Percentiles rank a stretch among this genome's conserved stretches.
These are phyloP conservation scores for Tenualosa thibaudeaui DNA, from an alignment of 2,797 vertebrate species.

Conservation along the genomic window DNA sequence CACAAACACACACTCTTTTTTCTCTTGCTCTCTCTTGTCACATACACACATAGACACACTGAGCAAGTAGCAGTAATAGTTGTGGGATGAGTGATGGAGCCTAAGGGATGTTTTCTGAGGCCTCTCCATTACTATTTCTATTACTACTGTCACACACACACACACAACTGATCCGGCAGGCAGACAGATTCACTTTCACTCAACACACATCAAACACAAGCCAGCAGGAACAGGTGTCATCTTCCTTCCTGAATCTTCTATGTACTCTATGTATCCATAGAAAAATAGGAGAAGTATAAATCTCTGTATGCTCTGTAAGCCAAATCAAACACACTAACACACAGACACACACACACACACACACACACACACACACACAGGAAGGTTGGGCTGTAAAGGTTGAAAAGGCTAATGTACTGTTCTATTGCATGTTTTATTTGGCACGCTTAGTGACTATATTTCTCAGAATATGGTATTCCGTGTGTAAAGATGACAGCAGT, in stretches of 20 bases:
- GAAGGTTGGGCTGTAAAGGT: not conserved
- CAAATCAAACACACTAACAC: not conserved
- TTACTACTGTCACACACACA: not conserved
- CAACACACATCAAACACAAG: conserved; percentile 29
- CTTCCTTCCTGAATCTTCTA: not conserved
- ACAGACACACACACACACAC: conserved; percentile 1
- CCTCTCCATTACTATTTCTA: not conserved
- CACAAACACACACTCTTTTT: not conserved
- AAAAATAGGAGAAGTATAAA: not conserved
- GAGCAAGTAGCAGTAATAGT: not conserved
- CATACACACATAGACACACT: not conserved
- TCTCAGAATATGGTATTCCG: not conserved
- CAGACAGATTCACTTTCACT: conserved; percentile 6
- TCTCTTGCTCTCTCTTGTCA: too few species aligned
- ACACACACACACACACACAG: conserved; percentile 31
- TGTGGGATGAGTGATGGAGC: not conserved
- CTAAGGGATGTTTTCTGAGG: not conserved
- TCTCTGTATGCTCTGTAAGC: not conserved
- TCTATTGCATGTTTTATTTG: not conserved
- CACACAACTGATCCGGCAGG: not conserved
- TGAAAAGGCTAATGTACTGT: not conserved
- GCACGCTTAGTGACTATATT: not conserved
- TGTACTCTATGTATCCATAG: too few species aligned
- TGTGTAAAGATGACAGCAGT: conserved; percentile 20
- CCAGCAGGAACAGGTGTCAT: not conserved